These are phyloP conservation scores for Chinchilla lanigera DNA, from an alignment of 2,113 vertebrate species.

Conservation along the genomic window DNA sequence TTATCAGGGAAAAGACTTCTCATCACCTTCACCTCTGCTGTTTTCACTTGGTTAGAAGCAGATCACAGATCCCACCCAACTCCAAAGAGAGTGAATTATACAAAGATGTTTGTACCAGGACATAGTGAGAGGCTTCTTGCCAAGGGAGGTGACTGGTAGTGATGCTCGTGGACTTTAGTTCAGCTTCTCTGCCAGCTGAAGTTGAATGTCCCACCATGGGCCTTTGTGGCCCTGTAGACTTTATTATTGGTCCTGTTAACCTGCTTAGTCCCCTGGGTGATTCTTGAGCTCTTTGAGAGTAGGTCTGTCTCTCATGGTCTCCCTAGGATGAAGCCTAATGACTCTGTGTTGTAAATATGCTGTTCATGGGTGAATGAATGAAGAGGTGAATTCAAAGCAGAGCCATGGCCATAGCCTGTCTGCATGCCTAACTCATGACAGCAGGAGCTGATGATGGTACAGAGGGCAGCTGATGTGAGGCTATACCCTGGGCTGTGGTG, in stretches of 20 bases:
- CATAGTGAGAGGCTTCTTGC: background rate
- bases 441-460: no score
- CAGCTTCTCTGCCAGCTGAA: background rate
- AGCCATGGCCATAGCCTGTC: background rate
- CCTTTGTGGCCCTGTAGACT: no score
- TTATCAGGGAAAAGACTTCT: background rate
- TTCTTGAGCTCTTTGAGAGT: background rate
- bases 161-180: no score
- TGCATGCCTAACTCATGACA: background rate
- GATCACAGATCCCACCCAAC: background rate
- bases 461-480: background rate
- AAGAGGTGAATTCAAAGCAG: background rate
- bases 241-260: background rate
- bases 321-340: background rate
- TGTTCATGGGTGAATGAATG: background rate
- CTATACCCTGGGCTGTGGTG: background rate
- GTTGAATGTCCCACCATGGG: background rate
- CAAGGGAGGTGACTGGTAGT: background rate
- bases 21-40: background rate
- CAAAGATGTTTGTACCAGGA: background rate
- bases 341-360: background rate
- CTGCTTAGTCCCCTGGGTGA: background rate
- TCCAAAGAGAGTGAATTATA: background rate
- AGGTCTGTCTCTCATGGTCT: background rate
- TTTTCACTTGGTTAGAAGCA: background rate